Conservation (phyloP, 2,888 invertebrate genomes). For the Drosophila planitibia region DNA sequence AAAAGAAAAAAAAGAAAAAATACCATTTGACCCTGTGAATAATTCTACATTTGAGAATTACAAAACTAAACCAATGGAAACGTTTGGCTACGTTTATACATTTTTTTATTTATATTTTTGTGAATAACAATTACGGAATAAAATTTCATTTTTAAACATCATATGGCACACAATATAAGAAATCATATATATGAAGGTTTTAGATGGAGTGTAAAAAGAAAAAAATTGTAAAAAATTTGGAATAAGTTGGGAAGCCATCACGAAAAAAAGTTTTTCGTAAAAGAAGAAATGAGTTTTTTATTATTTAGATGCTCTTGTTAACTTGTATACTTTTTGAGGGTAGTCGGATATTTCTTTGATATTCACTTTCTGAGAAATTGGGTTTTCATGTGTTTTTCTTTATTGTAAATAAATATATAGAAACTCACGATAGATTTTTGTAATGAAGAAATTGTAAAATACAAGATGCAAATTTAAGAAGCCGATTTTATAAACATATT, state of each 20-base stretch:
- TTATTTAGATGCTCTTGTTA: conserved; percentile 29
- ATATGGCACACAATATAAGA: conserved; percentile 7
- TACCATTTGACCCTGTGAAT: conserved; percentile 52
- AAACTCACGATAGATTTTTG: conserved; percentile 20
- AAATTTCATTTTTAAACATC: conserved; percentile 28
- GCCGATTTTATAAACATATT: conserved; percentile 64
- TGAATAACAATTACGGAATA: conserved; percentile 10
- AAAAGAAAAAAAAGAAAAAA: not conserved
- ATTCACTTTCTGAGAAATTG: conserved; percentile 30
- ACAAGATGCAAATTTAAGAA: conserved; percentile 46
- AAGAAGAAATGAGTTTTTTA: conserved; percentile 11
- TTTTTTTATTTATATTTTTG: conserved; percentile 10
- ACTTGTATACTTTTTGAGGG: conserved; percentile 8
- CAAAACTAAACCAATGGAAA: conserved; percentile 8
- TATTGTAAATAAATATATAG: conserved; percentile 33
- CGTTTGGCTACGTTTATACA: conserved; percentile 6
- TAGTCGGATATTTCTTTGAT: conserved; percentile 16
- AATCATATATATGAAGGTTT: not conserved
- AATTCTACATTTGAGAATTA: conserved; percentile 18
- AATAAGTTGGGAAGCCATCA: conserved; percentile 10
- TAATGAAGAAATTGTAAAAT: conserved; percentile 42
- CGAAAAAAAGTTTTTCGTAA: not conserved
- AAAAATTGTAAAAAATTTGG: not conserved
- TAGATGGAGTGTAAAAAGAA: not conserved
- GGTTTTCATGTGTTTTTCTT: conserved; percentile 19